A percentile compares a stretch with the other conserved stretches of the same genome.
Evolutionary conservation across 2,797 vertebrate species (phyloP).

Genomic region (Pelochelys cantorii): DNA sequence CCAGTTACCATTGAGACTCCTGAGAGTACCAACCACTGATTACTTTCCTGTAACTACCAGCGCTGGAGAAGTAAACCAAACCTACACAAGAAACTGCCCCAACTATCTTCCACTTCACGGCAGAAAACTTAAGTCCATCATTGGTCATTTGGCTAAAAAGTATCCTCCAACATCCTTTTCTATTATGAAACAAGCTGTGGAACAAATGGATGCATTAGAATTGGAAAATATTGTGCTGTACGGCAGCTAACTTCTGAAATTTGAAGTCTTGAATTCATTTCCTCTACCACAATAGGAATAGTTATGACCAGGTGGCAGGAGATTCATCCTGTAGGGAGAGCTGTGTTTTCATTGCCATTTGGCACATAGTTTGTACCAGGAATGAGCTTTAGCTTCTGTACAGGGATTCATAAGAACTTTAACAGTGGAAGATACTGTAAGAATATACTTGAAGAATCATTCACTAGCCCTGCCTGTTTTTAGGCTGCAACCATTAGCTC

Average conservation of each 20-base stretch:
- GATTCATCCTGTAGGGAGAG: fast-evolving
- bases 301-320: not conserved
- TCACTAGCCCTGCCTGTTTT: fast-evolving
- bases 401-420: not conserved
- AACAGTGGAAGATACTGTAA: not conserved
- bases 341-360: not conserved
- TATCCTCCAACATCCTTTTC: not conserved
- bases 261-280: not conserved
- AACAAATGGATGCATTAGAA: fast-evolving
- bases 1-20: not conserved
- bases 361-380: not conserved
- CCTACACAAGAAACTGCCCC: not conserved
- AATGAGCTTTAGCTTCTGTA: not conserved
- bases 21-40: not conserved
- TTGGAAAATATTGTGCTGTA: not conserved
- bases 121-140: fast-evolving
- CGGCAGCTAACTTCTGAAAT: not conserved
- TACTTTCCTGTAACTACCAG: not conserved
- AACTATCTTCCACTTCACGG: fast-evolving
- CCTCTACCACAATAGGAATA: not conserved
- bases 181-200: not conserved
- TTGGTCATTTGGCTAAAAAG: not conserved
- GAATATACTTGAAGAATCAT: not conserved
- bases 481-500: not conserved
- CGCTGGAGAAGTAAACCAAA: not conserved